phyloP scores from a whole-genome alignment of 1,140 invertebrate species.

The Gonioctena quinquepunctata region DNA sequence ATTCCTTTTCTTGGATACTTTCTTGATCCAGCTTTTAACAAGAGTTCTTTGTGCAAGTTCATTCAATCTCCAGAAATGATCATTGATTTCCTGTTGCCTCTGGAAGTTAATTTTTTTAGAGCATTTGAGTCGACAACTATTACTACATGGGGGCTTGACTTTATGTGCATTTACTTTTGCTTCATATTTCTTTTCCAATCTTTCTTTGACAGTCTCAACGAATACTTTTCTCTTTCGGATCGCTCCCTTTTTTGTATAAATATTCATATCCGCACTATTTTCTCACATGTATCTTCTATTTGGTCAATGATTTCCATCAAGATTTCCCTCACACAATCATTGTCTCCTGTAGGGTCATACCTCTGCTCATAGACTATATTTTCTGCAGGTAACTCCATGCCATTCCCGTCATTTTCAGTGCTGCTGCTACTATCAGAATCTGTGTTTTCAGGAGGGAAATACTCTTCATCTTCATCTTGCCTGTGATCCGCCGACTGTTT shows the following conservation, averaged over 20 bases:
- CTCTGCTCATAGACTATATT: not conserved
- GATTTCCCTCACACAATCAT: not conserved
- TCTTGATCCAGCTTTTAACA: conserved; percentile 14
- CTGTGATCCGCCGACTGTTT: not conserved
- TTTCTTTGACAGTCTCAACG: conserved; percentile 12
- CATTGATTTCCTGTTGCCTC: conserved; percentile 20
- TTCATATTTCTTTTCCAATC: conserved; percentile 11
- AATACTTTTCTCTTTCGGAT: conserved; percentile 20
- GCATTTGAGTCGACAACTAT: conserved; percentile 21
- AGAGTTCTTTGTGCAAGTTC: conserved; percentile 9
- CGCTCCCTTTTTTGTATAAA: conserved; percentile 14
- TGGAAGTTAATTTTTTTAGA: conserved; percentile 13
- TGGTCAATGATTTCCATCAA: not conserved
- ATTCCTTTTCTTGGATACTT: conserved; percentile 15
- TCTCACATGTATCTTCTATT: not conserved
- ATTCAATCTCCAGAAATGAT: conserved; percentile 18
- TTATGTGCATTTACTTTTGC: conserved; percentile 10
- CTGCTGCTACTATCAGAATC: not conserved
- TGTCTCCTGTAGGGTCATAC: not conserved
- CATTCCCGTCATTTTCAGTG: not conserved
- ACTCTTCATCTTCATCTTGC: not conserved
- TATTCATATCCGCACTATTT: not conserved
- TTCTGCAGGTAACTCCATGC: not conserved
- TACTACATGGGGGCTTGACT: conserved; percentile 22
- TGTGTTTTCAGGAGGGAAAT: not conserved